These are phyloP conservation scores for Elephantulus edwardii DNA, from an alignment of 2,113 vertebrate species.

Conservation along the genomic window DNA sequence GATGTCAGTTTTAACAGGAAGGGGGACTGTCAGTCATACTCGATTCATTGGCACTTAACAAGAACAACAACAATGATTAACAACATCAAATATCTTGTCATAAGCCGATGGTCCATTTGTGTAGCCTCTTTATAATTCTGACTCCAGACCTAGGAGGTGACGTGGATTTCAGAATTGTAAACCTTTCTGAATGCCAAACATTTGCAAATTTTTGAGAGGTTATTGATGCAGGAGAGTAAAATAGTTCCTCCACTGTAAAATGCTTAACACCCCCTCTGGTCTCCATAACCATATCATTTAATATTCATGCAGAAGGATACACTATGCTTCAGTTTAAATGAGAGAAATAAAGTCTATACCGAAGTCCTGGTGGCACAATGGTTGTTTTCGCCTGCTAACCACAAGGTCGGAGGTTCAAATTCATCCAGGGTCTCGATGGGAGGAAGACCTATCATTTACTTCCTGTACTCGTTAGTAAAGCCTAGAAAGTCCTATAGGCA, in stretches of 20 bases:
- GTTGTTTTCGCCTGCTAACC: not conserved
- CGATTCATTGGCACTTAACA: too few species aligned
- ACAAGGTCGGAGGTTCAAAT: not conserved
- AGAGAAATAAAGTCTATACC: not conserved
- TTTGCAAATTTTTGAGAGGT: not conserved
- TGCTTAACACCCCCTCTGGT: not conserved
- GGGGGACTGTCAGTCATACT: too few species aligned
- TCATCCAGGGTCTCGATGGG: not conserved
- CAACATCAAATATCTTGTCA: not conserved
- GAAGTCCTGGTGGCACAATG: not conserved
- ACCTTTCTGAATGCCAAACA: not conserved
- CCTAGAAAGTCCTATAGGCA: not conserved
- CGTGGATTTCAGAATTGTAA: not conserved
- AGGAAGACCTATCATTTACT: not conserved
- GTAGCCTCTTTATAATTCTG: not conserved
- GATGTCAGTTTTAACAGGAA: too few species aligned
- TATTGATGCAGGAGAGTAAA: not conserved
- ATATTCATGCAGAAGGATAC: not conserved
- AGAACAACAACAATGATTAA: not conserved
- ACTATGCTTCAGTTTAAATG: not conserved
- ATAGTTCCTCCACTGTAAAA: not conserved
- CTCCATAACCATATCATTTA: not conserved
- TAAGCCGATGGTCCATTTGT: too few species aligned
- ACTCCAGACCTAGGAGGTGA: not conserved
- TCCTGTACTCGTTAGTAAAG: not conserved